Conservation (phyloP, 2,113 vertebrate species). For the Leucopsar rothschildi region DNA sequence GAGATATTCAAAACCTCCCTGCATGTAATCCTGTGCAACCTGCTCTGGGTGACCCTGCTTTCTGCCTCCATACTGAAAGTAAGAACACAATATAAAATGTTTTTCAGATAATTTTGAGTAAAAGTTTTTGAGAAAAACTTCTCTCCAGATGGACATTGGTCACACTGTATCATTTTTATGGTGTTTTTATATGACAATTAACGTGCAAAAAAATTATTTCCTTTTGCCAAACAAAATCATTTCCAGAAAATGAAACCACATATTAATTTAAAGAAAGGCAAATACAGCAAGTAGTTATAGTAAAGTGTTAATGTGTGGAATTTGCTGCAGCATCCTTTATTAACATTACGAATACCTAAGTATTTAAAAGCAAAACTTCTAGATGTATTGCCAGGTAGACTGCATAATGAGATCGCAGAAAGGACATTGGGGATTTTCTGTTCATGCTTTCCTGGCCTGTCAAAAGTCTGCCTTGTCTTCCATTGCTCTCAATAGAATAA, state of each 20-base stretch:
- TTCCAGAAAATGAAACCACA: neutral
- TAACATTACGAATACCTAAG: neutral
- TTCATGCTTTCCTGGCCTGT: neutral
- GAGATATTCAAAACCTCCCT: neutral
- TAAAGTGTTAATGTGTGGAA: neutral
- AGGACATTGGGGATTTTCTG: rapidly evolving
- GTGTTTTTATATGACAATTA: neutral
- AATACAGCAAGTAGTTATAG: neutral
- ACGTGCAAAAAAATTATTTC: neutral
- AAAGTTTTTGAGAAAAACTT: neutral
- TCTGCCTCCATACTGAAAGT: neutral
- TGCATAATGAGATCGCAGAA: neutral
- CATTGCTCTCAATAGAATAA: neutral
- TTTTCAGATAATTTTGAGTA: neutral
- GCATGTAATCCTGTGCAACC: neutral
- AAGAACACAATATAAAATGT: neutral
- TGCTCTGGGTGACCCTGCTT: neutral
- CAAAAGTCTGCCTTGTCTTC: neutral
- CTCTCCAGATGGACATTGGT: neutral
- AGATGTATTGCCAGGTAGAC: neutral
- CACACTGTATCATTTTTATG: neutral
- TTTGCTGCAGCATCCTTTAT: neutral
- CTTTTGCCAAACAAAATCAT: neutral
- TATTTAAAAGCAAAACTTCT: neutral
- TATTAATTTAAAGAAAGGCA: neutral